phyloP scores from a whole-genome alignment of 30 jellyfish, hydroid and myxozoan genomes.

The Pseudorhiza aurosa region DNA sequence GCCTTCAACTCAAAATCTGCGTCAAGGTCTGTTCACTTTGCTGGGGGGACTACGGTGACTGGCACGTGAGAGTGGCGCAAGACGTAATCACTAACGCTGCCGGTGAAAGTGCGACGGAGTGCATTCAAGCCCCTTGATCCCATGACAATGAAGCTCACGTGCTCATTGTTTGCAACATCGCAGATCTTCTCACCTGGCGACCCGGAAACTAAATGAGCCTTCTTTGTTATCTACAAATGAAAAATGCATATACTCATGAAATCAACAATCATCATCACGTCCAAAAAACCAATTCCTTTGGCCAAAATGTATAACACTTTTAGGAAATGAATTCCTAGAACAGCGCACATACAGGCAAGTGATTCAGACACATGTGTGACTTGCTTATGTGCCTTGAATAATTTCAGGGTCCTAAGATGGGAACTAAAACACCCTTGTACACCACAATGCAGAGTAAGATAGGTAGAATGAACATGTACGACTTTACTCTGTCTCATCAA shows the following conservation, averaged over 20 bases:
- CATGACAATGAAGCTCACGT: conserved; percentile 76
- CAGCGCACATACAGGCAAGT: no score
- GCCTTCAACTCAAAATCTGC: neutral
- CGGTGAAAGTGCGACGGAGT: conserved; percentile 94
- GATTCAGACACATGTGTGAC: no score
- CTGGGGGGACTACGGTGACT: conserved; percentile 91
- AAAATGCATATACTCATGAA: neutral
- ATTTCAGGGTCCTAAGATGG: no score
- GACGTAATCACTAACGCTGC: conserved; percentile 98
- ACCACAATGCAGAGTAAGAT: no score
- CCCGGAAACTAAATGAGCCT: conserved; percentile 77
- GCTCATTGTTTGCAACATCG: conserved; percentile 66
- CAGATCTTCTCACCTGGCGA: conserved; percentile 94
- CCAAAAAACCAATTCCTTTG: no score
- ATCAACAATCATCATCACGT: neutral
- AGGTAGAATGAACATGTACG: no score
- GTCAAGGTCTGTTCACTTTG: neutral
- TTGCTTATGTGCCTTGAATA: no score
- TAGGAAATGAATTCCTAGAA: no score
- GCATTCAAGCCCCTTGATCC: conserved; percentile 98
- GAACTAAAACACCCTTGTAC: no score
- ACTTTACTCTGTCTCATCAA: no score
- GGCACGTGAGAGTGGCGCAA: conserved; percentile 81
- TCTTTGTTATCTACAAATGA: conserved; percentile 69
- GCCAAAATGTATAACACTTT: no score